Evolutionary conservation across 2,797 vertebrate genomes (phyloP).

Genomic region (Orientallactaga sibirica): DNA sequence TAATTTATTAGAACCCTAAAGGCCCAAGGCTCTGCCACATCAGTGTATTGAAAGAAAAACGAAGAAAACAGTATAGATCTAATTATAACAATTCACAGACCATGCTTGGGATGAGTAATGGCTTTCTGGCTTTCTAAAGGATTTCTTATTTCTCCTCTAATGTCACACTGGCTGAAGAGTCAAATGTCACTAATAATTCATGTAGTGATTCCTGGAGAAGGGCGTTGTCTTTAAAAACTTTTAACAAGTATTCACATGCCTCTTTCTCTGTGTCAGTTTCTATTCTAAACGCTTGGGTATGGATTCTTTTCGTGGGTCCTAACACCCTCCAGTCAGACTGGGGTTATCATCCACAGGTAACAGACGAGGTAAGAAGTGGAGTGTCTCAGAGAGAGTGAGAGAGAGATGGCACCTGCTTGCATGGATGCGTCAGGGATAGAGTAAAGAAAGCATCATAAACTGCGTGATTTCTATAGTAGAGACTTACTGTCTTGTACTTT

Average conservation of each 20-base stretch:
- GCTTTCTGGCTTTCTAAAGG: slow-evolving; percentile 85
- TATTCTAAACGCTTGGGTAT: neutral
- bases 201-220: neutral
- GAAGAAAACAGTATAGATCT: slow-evolving; percentile 87
- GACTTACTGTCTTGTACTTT: neutral
- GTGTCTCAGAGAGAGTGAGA: neutral
- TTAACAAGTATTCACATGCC: neutral
- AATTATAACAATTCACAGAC: slow-evolving; percentile 84
- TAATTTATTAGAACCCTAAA: slow-evolving; percentile 93
- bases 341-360: rapidly evolving
- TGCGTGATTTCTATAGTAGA: neutral
- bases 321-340: neutral
- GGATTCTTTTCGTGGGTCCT: neutral
- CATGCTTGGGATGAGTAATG: slow-evolving; percentile 82
- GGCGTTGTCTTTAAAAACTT: neutral
- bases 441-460: neutral
- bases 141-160: slow-evolving; percentile 85
- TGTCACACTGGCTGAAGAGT: slow-evolving; percentile 80
- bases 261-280: neutral
- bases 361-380: neutral
- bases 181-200: slow-evolving; percentile 37
- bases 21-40: slow-evolving; percentile 89
- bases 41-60: slow-evolving; percentile 86
- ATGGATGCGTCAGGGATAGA: neutral
- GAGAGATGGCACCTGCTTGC: neutral